Base-by-base conservation (phyloP, 2,888 invertebrate genomes). In the Hoplodrina blanda region DNA sequence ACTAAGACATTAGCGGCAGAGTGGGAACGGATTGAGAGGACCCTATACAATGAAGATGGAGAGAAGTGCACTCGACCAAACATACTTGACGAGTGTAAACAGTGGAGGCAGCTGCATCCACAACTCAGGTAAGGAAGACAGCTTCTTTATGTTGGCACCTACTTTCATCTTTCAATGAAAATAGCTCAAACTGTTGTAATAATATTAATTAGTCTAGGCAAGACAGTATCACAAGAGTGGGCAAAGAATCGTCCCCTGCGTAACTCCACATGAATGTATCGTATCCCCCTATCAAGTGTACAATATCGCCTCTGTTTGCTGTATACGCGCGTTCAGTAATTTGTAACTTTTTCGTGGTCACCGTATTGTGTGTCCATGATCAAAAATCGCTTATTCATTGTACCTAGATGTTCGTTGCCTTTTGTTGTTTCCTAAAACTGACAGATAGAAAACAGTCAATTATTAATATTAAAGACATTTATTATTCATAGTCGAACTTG, bases 61-160 rank as follows among this genome's bases (percentile, higher is more conserved):
- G 94, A 94, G 78, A 96, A 96, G 74, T 93, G 94, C 56, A 91
- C 91, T 0, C 81, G 94, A 44, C 92, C 95, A 57, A 96, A 96
- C 65, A 96, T 97, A 76, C 89, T 95, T 75, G 96, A 97, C 49
- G 97, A 97, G 87, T 97, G 96, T 83, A 93, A 94, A 69, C 96
- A 96, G 83, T 97, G 97, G 97, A 95, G 94, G 73, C 91, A 95
- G 69, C 89, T 96, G 52, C 97, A 97, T 90, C 97, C 97, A 76
- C 96, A 96, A 82, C 92, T 97, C 82, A 96, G 96, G 97, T 97
- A 88, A 76, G 60, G 33, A 33, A 19, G 4, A 33, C 5, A 10
- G n/a, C 2, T 10, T 52, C 7, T 44, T 2, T 41, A 13, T 20
- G 20, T 19, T 30, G 4, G 6, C 4, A 49, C 0, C 2, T 6